A percentile compares a stretch with the other conserved stretches of the same genome.
phyloP scores from a whole-genome alignment of 2,888 invertebrate genomes.

The Polia nebulosa region DNA sequence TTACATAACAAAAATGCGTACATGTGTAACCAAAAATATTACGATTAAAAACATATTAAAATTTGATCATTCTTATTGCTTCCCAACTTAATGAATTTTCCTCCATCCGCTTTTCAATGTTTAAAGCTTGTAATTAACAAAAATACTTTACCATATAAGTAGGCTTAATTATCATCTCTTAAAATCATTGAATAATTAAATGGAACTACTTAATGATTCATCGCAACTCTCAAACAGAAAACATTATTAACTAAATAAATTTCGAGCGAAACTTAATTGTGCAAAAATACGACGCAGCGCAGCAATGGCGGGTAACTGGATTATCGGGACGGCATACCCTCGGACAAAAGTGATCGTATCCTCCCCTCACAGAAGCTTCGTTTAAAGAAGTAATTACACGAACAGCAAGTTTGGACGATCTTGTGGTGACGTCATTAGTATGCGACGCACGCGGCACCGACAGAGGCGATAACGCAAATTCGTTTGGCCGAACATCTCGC shows the following conservation, averaged over 20 bases:
- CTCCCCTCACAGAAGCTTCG: conserved; percentile 83
- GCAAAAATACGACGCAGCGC: conserved; percentile 69
- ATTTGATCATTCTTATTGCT: conserved; percentile 21
- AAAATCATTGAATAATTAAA: conserved; percentile 51
- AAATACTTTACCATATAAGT: conserved; percentile 27
- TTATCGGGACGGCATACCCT: conserved; percentile 81
- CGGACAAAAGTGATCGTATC: conserved; percentile 83
- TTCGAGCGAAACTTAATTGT: conserved; percentile 70
- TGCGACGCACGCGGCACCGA: conserved; percentile 84
- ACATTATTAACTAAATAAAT: conserved; percentile 69
- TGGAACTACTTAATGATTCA: conserved; percentile 59
- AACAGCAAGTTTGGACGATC: conserved; percentile 84
- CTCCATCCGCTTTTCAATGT: conserved; percentile 29
- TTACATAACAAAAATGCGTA: conserved; percentile 20
- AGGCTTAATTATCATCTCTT: conserved; percentile 34
- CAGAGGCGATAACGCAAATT: conserved; percentile 90
- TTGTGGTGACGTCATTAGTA: conserved; percentile 83
- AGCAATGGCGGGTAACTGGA: conserved; percentile 79
- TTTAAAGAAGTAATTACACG: conserved; percentile 90
- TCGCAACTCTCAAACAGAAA: conserved; percentile 61
- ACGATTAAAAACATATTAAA: conserved; percentile 19
- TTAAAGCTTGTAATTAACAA: conserved; percentile 38
- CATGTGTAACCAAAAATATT: conserved; percentile 4
- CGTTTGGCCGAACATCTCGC: conserved; percentile 90
- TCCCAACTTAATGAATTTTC: conserved; percentile 13